Percentiles rank a stretch among this genome's conserved stretches.
Evolutionary conservation across 1,140 invertebrate genomes (phyloP).

Genomic region (Dinoponera quadriceps): DNA sequence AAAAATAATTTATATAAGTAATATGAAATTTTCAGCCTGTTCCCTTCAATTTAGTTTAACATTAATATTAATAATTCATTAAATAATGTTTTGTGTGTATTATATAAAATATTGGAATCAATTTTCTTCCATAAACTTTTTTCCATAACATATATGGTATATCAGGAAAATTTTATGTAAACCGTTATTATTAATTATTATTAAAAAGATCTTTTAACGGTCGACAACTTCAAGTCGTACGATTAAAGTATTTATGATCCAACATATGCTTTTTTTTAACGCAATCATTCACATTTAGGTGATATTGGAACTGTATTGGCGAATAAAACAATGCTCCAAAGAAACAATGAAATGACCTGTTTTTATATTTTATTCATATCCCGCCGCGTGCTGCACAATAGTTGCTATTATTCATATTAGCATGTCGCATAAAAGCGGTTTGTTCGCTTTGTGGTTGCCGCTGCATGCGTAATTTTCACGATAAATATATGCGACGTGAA

Average conservation of each 20-base stretch:
- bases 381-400: background rate
- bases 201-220: background rate
- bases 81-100: background rate
- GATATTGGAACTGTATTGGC: slow-evolving; percentile 31
- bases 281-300: slow-evolving; percentile 16
- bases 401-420: slow-evolving; percentile 26
- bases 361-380: slow-evolving; percentile 38
- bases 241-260: background rate
- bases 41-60: background rate
- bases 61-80: background rate
- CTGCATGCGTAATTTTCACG: slow-evolving; percentile 21
- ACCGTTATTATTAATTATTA: too few relatives aligned
- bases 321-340: slow-evolving; percentile 17
- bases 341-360: slow-evolving; percentile 21
- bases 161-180: too few relatives aligned
- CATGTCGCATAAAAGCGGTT: slow-evolving; percentile 22
- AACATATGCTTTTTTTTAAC: slow-evolving; percentile 18
- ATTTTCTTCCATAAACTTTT: too few relatives aligned
- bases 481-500: slow-evolving; percentile 27
- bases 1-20: background rate
- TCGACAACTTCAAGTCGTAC: background rate
- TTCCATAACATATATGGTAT: too few relatives aligned
- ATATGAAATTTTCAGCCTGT: background rate
- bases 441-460: background rate
- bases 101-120: background rate